Percentiles rank a stretch among this genome's conserved stretches.
Evolutionary conservation across 2,797 vertebrate species (phyloP).

Genomic region (Halcyon leucocephala): DNA sequence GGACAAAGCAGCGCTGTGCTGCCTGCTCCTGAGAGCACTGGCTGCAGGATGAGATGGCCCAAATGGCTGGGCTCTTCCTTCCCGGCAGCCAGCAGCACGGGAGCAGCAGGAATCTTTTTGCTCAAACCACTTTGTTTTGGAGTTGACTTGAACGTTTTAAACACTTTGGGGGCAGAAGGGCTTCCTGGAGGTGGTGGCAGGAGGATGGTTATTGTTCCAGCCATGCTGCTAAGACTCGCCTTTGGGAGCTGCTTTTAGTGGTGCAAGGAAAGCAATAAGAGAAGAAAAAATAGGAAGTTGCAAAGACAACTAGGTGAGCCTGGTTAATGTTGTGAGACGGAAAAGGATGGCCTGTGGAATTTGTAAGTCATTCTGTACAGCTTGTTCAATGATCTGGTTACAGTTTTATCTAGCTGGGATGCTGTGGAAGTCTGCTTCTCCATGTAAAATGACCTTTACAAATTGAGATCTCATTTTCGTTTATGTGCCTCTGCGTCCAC

Average conservation of each 20-base stretch:
- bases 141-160: not conserved
- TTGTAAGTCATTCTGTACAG: not conserved
- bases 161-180: not conserved
- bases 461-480: not conserved
- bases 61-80: fast-evolving
- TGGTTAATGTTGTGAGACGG: not conserved
- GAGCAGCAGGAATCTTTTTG: not conserved
- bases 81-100: not conserved
- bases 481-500: not conserved
- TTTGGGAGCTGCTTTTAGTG: not conserved
- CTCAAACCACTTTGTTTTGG: not conserved
- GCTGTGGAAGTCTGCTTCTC: not conserved
- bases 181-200: not conserved
- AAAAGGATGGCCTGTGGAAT: not conserved
- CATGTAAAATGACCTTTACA: not conserved
- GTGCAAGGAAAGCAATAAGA: not conserved
- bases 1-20: not conserved
- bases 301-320: not conserved
- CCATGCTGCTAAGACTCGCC: not conserved
- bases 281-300: not conserved
- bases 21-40: too few species aligned
- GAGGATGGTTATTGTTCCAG: not conserved
- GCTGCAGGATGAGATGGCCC: not conserved
- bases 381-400: not conserved
- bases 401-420: not conserved